Base-by-base conservation (phyloP, 2,888 invertebrate species). In the Perizoma flavofasciatum region DNA sequence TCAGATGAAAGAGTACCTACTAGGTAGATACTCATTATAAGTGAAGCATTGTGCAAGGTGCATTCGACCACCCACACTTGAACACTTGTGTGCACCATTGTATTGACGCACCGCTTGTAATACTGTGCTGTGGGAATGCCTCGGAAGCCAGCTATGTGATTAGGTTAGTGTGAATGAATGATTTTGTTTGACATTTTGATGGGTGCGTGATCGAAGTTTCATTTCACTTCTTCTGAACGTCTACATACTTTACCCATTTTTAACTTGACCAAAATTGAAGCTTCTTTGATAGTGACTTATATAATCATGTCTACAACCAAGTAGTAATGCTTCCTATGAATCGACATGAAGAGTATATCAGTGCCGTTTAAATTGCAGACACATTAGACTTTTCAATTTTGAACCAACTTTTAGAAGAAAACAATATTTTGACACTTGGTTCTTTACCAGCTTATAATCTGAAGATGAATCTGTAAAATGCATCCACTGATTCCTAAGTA, bases 161-260 rank as follows among this genome's bases (percentile, higher is more conserved):
- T 79, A 74, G 76, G 82, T 85, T 84, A 82, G 74, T 79, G 76
- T 77, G 82, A 80, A 79, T 78, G 78, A 82, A 69, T 80, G 83
- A 82, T 78, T 80, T 74, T 74, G 74, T 79, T 80, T 80, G 79
- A 77, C 78, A 75, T 75, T 76, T 73, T 73, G 73, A 75, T 75
- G 69, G 65, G 63, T 72, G 67, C 65, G 59, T 69, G 65, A 68
- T 72, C 59, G 60, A 59, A 61, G 64, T 44, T 65, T 57, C 41
- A 59, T 64, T 59, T 62, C 53, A 53, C 53, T 60, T 64, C 50
- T 61, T 63, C 65, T 55, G 55, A 57, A 55, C 51, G 49, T 48
- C 49, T 59, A 41, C 48, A n/a, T 5, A n/a, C n/a, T n/a, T n/a
- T n/a, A n/a, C n/a, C n/a, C n/a, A n/a, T n/a, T n/a, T n/a, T n/a